Conservation (phyloP, 2,888 invertebrate genomes). For the Drosophila algonquin region DNA sequence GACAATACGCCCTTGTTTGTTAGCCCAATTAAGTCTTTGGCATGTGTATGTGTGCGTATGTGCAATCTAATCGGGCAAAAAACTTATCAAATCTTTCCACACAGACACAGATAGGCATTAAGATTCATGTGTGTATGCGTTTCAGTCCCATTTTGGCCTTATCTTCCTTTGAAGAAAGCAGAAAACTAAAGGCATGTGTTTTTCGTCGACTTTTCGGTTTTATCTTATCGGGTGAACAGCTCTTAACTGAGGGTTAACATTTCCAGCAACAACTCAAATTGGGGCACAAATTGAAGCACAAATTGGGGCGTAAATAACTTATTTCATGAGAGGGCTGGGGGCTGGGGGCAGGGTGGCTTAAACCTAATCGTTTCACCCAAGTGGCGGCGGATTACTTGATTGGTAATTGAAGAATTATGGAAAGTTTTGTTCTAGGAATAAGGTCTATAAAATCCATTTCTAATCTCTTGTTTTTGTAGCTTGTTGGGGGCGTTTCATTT, state of each 20-base stretch:
- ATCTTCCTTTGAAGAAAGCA: conserved; percentile 5
- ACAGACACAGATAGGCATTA: conserved; percentile 6
- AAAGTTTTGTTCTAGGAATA: background rate
- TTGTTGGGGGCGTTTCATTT: conserved; percentile 2
- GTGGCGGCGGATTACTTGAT: conserved; percentile 6
- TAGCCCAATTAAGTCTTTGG: conserved; percentile 68
- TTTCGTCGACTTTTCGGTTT: conserved; percentile 13
- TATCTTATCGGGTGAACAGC: conserved; percentile 36
- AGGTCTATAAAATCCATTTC: no score
- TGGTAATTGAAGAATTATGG: conserved; percentile 10
- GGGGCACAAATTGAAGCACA: conserved; percentile 14
- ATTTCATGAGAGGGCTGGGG: background rate
- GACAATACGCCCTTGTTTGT: conserved; percentile 71
- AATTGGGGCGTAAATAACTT: conserved; percentile 18
- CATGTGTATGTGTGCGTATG: conserved; percentile 40
- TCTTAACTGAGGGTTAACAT: conserved; percentile 12
- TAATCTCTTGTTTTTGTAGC: no score
- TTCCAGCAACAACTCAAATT: conserved; percentile 17
- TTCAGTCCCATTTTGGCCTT: conserved; percentile 17
- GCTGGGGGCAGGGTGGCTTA: background rate
- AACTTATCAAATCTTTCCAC: conserved; percentile 59
- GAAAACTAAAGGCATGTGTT: conserved; percentile 8
- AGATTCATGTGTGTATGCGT: conserved; percentile 23
- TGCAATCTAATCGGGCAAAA: conserved; percentile 67
- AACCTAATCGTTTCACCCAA: conserved; percentile 9